phyloP scores from a whole-genome alignment of 2,888 invertebrate species.

The Azorinus chamasolen region DNA sequence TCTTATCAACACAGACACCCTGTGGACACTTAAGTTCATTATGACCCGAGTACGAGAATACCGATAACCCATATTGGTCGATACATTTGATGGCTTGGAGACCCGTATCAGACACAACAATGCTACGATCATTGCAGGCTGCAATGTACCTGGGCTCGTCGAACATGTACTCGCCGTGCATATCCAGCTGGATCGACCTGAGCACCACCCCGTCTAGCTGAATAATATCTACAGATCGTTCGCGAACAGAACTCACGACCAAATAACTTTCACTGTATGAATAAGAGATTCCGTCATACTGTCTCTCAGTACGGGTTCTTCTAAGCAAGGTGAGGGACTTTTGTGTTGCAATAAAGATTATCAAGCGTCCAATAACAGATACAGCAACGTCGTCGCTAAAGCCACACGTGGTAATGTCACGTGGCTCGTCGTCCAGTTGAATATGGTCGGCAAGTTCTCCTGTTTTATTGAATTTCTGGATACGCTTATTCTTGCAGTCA shows the following conservation, averaged over 20 bases:
- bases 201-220: conserved; percentile 71
- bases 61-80: conserved; percentile 61
- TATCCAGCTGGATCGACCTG: conserved; percentile 65
- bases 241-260: conserved; percentile 71
- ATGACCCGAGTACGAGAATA: conserved; percentile 71
- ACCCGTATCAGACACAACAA: conserved; percentile 76
- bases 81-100: conserved; percentile 70
- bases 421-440: conserved; percentile 78
- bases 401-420: conserved; percentile 76
- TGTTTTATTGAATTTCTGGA: conserved; percentile 79
- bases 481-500: conserved; percentile 76
- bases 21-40: conserved; percentile 73
- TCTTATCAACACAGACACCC: conserved; percentile 76
- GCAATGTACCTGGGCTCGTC: conserved; percentile 73
- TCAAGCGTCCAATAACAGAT: conserved; percentile 73
- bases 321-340: conserved; percentile 69
- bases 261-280: conserved; percentile 63
- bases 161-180: conserved; percentile 64
- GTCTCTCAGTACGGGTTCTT: conserved; percentile 74
- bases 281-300: conserved; percentile 78
- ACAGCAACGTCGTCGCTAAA: conserved; percentile 77
- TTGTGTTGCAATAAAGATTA: conserved; percentile 72
- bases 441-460: conserved; percentile 80
- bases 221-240: conserved; percentile 74
- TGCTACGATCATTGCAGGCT: conserved; percentile 70